These are phyloP conservation scores for Scomber colias DNA, from an alignment of 2,113 vertebrate genomes.

Conservation along the genomic window DNA sequence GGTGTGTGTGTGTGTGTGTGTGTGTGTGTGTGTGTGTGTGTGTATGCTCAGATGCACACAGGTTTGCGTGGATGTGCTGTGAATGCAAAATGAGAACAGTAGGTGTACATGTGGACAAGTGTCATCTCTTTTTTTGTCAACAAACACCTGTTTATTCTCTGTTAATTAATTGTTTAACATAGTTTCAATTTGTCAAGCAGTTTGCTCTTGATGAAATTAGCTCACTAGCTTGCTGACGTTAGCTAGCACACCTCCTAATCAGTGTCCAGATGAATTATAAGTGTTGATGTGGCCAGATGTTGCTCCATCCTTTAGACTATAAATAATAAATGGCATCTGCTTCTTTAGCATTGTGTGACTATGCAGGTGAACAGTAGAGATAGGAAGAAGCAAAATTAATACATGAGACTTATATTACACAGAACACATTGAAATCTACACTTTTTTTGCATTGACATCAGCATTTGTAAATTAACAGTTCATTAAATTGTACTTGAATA, in stretches of 20 bases:
- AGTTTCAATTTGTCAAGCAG: slow-evolving; percentile 77
- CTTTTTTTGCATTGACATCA: background rate
- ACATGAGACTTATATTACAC: background rate
- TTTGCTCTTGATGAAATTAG: slow-evolving; percentile 55
- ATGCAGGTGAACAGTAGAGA: background rate
- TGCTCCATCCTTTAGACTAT: slow-evolving; percentile 17
- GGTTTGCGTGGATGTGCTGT: slow-evolving; percentile 21
- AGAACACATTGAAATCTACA: background rate
- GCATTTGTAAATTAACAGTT: background rate
- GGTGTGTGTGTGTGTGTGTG: background rate
- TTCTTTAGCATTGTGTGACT: background rate
- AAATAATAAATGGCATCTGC: slow-evolving; percentile 28
- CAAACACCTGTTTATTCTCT: slow-evolving; percentile 77
- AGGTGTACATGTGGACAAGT: slow-evolving; percentile 35
- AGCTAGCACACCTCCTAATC: slow-evolving; percentile 61
- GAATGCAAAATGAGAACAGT: slow-evolving; percentile 25
- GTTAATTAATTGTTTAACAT: slow-evolving; percentile 81
- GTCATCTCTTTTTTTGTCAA: slow-evolving; percentile 57
- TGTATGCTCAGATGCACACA: background rate
- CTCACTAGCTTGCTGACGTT: slow-evolving; percentile 66
- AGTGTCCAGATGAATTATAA: slow-evolving; percentile 75
- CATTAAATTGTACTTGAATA: background rate
- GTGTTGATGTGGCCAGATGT: slow-evolving; percentile 69
- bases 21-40: background rate
- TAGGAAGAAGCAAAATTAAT: background rate